Evolutionary conservation across 2,888 invertebrate genomes (phyloP).

Genomic region (Hofmannophila pseudospretella): DNA sequence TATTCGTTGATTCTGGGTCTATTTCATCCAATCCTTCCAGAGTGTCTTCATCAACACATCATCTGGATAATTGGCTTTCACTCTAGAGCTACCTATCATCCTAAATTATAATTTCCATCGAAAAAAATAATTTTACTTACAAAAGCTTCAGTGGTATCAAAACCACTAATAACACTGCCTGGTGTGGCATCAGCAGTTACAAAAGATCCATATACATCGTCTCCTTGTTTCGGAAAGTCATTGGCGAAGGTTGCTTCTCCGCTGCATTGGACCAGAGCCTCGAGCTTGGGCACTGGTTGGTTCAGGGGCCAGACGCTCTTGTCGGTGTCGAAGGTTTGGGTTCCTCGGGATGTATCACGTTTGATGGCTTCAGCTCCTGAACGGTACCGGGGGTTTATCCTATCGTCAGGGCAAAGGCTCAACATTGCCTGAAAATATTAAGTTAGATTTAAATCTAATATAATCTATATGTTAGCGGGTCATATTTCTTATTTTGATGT

Average conservation of each 20-base stretch:
- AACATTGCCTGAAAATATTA: slow-evolving; percentile 35
- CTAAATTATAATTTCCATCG: too few relatives aligned
- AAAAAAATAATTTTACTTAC: slow-evolving; percentile 5
- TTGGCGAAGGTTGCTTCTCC: slow-evolving; percentile 80
- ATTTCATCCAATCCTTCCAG: too few relatives aligned
- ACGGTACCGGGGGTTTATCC: slow-evolving; percentile 45
- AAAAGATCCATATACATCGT: slow-evolving; percentile 79
- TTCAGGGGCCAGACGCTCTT: slow-evolving; percentile 80
- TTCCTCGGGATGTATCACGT: slow-evolving; percentile 68
- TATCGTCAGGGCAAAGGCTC: slow-evolving; percentile 54
- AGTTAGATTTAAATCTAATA: too few relatives aligned
- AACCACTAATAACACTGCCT: slow-evolving; percentile 43
- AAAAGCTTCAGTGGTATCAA: slow-evolving; percentile 71
- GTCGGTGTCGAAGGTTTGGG: slow-evolving; percentile 79
- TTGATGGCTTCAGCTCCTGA: slow-evolving; percentile 71
- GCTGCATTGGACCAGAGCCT: slow-evolving; percentile 55
- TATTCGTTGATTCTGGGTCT: too few relatives aligned
- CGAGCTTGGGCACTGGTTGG: slow-evolving; percentile 79
- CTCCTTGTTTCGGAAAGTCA: slow-evolving; percentile 65
- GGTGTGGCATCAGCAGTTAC: slow-evolving; percentile 61
- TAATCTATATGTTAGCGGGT: too few relatives aligned
- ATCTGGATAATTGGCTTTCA: too few relatives aligned
- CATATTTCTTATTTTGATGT: too few relatives aligned
- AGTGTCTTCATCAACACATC: too few relatives aligned
- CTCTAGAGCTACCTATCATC: too few relatives aligned